Conservation (phyloP, 2,113 vertebrate species). For the Pseudois nayaur region DNA sequence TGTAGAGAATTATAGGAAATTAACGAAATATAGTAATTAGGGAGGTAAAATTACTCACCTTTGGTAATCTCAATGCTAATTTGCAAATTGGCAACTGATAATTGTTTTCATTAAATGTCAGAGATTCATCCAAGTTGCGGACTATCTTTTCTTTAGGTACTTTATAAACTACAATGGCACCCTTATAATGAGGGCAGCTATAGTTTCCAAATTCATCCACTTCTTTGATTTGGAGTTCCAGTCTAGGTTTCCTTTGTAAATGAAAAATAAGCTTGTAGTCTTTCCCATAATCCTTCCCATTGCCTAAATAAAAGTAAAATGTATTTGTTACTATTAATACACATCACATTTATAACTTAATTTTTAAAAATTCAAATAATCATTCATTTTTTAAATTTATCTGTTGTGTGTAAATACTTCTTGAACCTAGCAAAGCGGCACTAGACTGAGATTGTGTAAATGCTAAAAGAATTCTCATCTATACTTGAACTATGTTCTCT, state of each 20-base stretch:
- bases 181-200: conserved; percentile 91
- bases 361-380: background rate
- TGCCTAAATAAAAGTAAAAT: conserved; percentile 66
- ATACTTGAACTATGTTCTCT: background rate
- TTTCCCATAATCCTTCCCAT: conserved; percentile 75
- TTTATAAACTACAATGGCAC: conserved; percentile 83
- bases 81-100: conserved; percentile 84
- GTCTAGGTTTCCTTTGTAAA: conserved; percentile 83
- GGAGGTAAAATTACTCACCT: conserved; percentile 77
- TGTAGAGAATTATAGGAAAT: background rate
- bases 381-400: background rate
- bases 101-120: conserved; percentile 46
- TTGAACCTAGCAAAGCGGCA: background rate
- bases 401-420: background rate
- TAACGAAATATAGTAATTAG: background rate
- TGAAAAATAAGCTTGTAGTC: conserved; percentile 85
- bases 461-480: background rate
- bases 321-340: background rate
- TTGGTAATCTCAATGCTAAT: conserved; percentile 86
- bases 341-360: background rate
- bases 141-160: conserved; percentile 79
- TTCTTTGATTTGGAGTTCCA: conserved; percentile 83
- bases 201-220: conserved; percentile 90
- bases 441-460: background rate
- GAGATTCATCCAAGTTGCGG: conserved; percentile 62